Evolutionary conservation across 2,797 vertebrate species (phyloP), one percentile per base, ranked within the genome.

Genomic region (Crenuchus spilurus): DNA sequence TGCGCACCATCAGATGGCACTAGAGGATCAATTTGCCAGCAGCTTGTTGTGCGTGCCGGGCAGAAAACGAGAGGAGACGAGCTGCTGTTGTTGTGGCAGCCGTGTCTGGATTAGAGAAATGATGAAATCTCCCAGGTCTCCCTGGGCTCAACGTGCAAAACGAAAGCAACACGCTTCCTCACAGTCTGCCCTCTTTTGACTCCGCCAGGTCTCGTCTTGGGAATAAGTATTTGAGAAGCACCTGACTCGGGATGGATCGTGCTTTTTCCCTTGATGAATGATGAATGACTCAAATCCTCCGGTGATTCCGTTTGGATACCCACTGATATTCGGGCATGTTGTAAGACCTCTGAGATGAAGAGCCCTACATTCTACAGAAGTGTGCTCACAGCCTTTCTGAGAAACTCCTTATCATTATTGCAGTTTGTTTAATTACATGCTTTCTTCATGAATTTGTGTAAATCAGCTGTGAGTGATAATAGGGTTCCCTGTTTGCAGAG

Each of bases 1-100:
- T 2, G 2, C 0, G 0, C 70, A 65, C 92, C 94, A 93, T 90
- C 70, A 90, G 94, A 86, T 92, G 94, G 94, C 93, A 92, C 85
- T 90, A 77, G 22, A 87, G 39, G 87, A 89, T 86, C 58, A 70
- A 52, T 68, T 68, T 80, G 52, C 10, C 13, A 33, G 24, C 7
- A 30, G 18, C 35, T 71, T 41, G 58, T 67, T 60, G 39, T 49
- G 74, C 39, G 61, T 26, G 67, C 48, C 49, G 58, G 41, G n/a
- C 49, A 46, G 39, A 58, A 67, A 67, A 46, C 26, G 41, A 31
- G 65, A 63, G 52, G 58, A 62, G 70, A 60, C 60, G 54, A 46
- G 42, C 51, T 24, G 44, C 70, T 7, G 55, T 31, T 35, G 20
- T 30, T 58, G 44, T 35, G 72, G 52, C 31, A 72, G 64, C 57